Base-by-base conservation (phyloP, 2,113 vertebrate genomes). In the Coryphaenoides rupestris region DNA sequence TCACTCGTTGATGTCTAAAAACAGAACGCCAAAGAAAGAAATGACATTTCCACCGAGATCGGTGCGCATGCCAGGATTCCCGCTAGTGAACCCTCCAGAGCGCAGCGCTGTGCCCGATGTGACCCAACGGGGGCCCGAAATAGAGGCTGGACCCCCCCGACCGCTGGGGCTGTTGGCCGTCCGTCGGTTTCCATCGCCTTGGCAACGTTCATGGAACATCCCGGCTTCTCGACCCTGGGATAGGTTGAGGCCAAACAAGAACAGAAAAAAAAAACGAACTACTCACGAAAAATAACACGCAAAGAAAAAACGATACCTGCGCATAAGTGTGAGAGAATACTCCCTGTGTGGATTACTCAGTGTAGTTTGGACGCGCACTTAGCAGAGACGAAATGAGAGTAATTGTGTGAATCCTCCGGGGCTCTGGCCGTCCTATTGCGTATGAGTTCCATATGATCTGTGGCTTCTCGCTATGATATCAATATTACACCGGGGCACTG, bases 171-270 rank as follows among this genome's bases (percentile, higher is more conserved):
- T 70, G 63, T 75, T 74, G 79, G 77, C 82, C 70, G 40, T n/a
- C n/a, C n/a, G 60, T 73, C 78, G 33, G 68, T 89, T 89, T 88
- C 88, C 87, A 81, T 81, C 66, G 61, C 65, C 81, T 67, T 80
- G 77, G 77, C 60, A 70, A 67, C 26, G 24, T 75, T 71, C 70
- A 19, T 28, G 24, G 72, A 65, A 58, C 22, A 72, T 23, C 66
- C n/a, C n/a, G 28, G 14, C 26, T n/a, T 15, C 47, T 15, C 60
- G 28, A 17, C 40, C 12, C 21, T 63, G n/a, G 40, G 12, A 58
- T 21, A 47, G 47, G 47, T 50, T 50, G 17, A 50, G 17, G 4
- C 33, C 33, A 40, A 9, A 40, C 9, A 40, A 33, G 10, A 6
- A 33, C 28, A 33, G n/a, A n/a, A n/a, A n/a, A n/a, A n/a, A n/a